Conservation (phyloP, 2,797 vertebrate genomes). For the Onychomys arenicola region DNA sequence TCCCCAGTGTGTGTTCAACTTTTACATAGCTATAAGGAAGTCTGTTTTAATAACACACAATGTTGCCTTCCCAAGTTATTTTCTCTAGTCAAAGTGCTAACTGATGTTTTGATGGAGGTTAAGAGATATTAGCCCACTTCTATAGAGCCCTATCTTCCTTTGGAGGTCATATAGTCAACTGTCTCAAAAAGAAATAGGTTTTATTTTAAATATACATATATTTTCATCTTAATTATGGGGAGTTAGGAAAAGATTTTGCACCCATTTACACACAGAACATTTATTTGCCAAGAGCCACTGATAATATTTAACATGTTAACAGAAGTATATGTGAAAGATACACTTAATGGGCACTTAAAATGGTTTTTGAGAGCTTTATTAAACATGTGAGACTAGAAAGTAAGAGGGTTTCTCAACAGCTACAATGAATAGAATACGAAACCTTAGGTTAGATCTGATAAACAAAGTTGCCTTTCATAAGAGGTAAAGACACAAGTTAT, state of each 20-base stretch:
- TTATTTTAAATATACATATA: slow-evolving; percentile 14
- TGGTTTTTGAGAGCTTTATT: neutral
- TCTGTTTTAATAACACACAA: neutral
- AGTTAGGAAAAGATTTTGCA: slow-evolving; percentile 22
- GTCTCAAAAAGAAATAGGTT: neutral
- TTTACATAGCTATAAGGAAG: neutral
- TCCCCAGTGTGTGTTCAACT: neutral
- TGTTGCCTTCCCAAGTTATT: neutral
- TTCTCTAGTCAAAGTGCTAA: neutral
- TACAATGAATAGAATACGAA: neutral
- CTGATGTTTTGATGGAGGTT: neutral
- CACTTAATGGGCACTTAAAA: neutral
- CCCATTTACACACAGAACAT: neutral
- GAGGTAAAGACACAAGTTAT: slow-evolving; percentile 16
- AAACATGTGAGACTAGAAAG: neutral
- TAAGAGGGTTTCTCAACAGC: neutral
- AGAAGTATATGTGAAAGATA: neutral
- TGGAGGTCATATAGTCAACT: slow-evolving; percentile 24
- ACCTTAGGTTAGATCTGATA: neutral
- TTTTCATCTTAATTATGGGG: slow-evolving; percentile 26
- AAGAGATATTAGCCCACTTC: neutral
- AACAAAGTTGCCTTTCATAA: slow-evolving; percentile 33
- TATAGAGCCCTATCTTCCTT: neutral
- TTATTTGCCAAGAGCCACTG: neutral
- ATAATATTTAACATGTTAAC: neutral